These are phyloP conservation scores for Forbesichthys papilliferus DNA, from an alignment of 2,113 vertebrate genomes.

Conservation along the genomic window DNA sequence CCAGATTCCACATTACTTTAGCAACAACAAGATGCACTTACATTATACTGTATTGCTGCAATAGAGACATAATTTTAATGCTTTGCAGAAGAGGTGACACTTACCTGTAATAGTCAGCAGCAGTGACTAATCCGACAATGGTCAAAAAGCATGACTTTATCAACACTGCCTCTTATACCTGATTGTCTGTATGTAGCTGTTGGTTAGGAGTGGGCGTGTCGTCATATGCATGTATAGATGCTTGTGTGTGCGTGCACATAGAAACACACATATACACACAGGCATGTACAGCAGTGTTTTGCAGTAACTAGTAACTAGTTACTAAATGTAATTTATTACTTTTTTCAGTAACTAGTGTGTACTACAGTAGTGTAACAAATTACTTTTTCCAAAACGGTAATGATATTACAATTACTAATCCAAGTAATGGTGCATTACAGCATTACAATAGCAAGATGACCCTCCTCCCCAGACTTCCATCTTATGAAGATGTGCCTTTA, in stretches of 20 bases:
- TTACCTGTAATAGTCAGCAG: constrained; percentile 60
- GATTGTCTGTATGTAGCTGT: too few relatives aligned
- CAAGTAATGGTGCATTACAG: too few relatives aligned
- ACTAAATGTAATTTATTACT: too few relatives aligned
- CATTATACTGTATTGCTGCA: not conserved
- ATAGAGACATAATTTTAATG: constrained; percentile 2
- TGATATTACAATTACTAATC: too few relatives aligned
- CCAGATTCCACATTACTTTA: too few relatives aligned
- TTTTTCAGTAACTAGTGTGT: too few relatives aligned
- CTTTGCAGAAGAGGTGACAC: constrained; percentile 30
- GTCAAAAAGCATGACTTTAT: constrained; percentile 62
- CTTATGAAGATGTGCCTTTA: too few relatives aligned
- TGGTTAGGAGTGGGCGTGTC: constrained; percentile 41
- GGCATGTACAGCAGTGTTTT: not conserved
- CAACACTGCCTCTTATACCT: constrained; percentile 51
- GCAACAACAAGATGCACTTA: too few relatives aligned
- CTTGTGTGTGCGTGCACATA: not conserved
- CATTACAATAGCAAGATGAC: too few relatives aligned
- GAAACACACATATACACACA: constrained; percentile 6
- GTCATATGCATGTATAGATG: not conserved
- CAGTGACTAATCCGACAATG: constrained; percentile 45
- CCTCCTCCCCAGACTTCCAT: too few relatives aligned
- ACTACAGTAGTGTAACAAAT: not conserved
- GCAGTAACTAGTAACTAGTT: too few relatives aligned
- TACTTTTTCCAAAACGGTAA: too few relatives aligned